Conservation (phyloP, 2,888 invertebrate genomes). For the Phaonia tiefii region DNA sequence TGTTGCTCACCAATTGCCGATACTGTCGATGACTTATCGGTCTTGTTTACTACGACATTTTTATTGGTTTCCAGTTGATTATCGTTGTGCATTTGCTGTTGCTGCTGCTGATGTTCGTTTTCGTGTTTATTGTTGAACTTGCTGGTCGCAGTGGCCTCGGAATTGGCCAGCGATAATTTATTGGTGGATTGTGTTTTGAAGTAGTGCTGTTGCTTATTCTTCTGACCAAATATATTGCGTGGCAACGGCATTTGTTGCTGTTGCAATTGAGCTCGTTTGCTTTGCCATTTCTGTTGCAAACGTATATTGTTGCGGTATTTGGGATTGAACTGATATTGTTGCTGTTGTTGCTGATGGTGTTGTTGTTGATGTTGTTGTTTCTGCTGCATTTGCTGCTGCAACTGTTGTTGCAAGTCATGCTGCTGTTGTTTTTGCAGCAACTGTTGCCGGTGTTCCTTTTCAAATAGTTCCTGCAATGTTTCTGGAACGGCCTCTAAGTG, state of each 20-base stretch:
- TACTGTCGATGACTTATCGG: not conserved
- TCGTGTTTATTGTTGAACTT: slow-evolving; percentile 28
- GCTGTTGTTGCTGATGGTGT: slow-evolving; percentile 36
- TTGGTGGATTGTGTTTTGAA: slow-evolving; percentile 69
- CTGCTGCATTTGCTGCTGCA: slow-evolving; percentile 58
- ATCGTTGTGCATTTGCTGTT: slow-evolving; percentile 64
- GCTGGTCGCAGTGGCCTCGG: slow-evolving; percentile 75
- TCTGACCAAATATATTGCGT: slow-evolving; percentile 74
- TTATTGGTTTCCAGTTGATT: slow-evolving; percentile 36
- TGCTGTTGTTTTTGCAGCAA: slow-evolving; percentile 51
- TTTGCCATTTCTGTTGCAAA: slow-evolving; percentile 76
- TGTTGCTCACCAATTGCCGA: slow-evolving; percentile 46
- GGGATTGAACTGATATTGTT: slow-evolving; percentile 42
- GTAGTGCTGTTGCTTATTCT: slow-evolving; percentile 70
- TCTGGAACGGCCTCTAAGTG: slow-evolving; percentile 72
- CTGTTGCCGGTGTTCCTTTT: slow-evolving; percentile 70
- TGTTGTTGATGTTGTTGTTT: slow-evolving; percentile 65
- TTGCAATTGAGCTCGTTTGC: slow-evolving; percentile 75
- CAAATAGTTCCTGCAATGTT: slow-evolving; percentile 75
- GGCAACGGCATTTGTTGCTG: slow-evolving; percentile 69
- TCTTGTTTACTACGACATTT: slow-evolving; percentile 42
- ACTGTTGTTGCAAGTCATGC: slow-evolving; percentile 51
- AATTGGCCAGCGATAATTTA: slow-evolving; percentile 73
- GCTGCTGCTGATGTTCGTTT: slow-evolving; percentile 43
- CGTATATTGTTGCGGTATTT: slow-evolving; percentile 73